Base-by-base conservation (phyloP, 2,888 invertebrate genomes). In the Apodemia duryi region DNA sequence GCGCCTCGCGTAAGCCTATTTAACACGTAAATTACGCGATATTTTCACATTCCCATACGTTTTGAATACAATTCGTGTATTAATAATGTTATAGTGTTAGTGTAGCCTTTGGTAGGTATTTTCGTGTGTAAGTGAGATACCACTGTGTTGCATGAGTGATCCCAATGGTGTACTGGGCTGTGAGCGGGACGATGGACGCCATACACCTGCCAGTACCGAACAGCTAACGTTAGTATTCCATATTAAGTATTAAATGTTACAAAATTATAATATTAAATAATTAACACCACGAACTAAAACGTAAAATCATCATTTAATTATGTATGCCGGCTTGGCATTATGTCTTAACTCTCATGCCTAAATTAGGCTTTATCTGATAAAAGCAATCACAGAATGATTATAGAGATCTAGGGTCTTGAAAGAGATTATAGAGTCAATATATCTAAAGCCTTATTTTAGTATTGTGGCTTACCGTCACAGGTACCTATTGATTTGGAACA, bases 201-300 rank as follows among this genome's bases (percentile, higher is more conserved):
- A 84, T 68, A 88, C 90, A 77, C 90, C 91, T 84, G 89, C 88
- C 78, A 90, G 88, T 82, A 89, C 89, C 64, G 91, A 90, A 71
- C 88, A 90, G 86, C 85, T 90, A 87, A 91, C 90, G 90, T 91
- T 77, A 84, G 90, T 86, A 78, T 63, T 64, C 6, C 51, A 60
- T 54, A 35, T 32, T 57, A 51, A 21, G 2, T 2, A 7, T 51
- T n/a, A 51, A 51, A 21, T 51, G 21, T 51, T 51, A 51, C 51
- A n/a, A 5, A 49, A 49, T 43, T 10, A 43, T 49, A 21, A 2
- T 2, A 51, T 21, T 21, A 51, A 6, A 51, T 7, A 51, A 7
- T 7, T 51, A 51, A 13, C 5, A 11, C 43, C 0, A 43, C n/a
- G 7, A 21, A 51, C 51, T 51, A 7, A 51, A 51, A 21, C 51